Evolutionary conservation across 2,888 invertebrate species (phyloP), one percentile per base, ranked within the genome.

Genomic region (Lasius fuliginosus): DNA sequence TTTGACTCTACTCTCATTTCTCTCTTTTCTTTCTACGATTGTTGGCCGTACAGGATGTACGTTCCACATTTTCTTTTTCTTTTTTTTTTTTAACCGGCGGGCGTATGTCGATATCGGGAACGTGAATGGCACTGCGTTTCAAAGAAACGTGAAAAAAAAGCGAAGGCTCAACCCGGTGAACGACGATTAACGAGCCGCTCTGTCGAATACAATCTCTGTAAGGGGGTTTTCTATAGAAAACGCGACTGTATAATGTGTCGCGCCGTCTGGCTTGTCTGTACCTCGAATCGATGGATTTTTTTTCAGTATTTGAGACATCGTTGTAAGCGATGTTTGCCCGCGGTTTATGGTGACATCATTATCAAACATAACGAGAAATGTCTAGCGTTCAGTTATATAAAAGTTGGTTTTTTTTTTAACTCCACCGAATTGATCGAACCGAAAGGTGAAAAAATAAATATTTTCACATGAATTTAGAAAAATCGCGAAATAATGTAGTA

Each of bases 61-160:
- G 79, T 60, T 81, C 46, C n/a, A 73, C 77, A 79, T 79, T 58
- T 79, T 79, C 73, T 36, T 60, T 68, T 53, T n/a, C n/a, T 36
- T 53, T n/a, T 49, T 53, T 82, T 60, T 73, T 82, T 82, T 46
- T 23, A 58, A 58, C 67, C n/a, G 67, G 12, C 77, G 58, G 60
- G 53, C 58, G 77, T 74, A 82, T 62, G 69, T 62, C 87, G 86
- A 77, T 86, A 88, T 84, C 86, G 81, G 58, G 53, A 27, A 73
- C 73, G 71, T 74, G 84, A 86, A 83, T 84, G 81, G 81, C 71
- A 88, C 87, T 69, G 86, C 81, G 68, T 83, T 83, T 64, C 60
- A 83, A 83, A 87, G 74, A 83, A 77, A 77, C n/a, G 62, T 77
- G 74, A 79, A 77, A 84, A 23, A 75, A 81, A 82, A 75, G 36